Evolutionary conservation across 2,888 invertebrate genomes (phyloP).

Genomic region (Pandemis corylana): DNA sequence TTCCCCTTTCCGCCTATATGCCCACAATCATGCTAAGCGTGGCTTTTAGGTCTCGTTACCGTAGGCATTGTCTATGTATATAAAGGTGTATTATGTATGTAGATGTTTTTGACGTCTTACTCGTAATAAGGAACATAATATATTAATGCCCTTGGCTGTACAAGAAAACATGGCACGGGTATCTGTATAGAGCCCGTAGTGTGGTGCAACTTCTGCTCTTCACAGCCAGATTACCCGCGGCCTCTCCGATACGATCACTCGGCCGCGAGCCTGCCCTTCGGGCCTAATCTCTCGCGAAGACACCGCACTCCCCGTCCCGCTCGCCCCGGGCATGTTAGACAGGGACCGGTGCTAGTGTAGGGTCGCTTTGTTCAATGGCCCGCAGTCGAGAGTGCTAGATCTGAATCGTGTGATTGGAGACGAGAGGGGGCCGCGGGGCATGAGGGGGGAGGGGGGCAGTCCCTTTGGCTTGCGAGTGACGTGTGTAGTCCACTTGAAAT

Average conservation of each 20-base stretch:
- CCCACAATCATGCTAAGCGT: too few species aligned
- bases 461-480: conserved; percentile 26
- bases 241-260: conserved; percentile 28
- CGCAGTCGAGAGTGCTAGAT: conserved; percentile 28
- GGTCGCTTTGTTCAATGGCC: conserved; percentile 22
- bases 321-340: background rate
- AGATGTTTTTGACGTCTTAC: too few species aligned
- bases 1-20: too few species aligned
- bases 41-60: too few species aligned
- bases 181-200: background rate
- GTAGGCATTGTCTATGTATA: too few species aligned
- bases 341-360: background rate
- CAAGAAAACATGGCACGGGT: too few species aligned
- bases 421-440: background rate
- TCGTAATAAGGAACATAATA: too few species aligned
- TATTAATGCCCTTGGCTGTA: background rate
- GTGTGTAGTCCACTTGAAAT: conserved; percentile 31
- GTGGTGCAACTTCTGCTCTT: conserved; percentile 13
- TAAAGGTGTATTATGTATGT: too few species aligned
- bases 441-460: background rate
- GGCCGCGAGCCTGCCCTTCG: conserved; percentile 10
- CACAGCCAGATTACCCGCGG: conserved; percentile 6
- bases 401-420: conserved; percentile 16
- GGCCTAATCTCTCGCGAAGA: conserved; percentile 29
- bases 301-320: background rate